Evolutionary conservation across 2,797 vertebrate species (phyloP).

Genomic region (Scyliorhinus canicula): DNA sequence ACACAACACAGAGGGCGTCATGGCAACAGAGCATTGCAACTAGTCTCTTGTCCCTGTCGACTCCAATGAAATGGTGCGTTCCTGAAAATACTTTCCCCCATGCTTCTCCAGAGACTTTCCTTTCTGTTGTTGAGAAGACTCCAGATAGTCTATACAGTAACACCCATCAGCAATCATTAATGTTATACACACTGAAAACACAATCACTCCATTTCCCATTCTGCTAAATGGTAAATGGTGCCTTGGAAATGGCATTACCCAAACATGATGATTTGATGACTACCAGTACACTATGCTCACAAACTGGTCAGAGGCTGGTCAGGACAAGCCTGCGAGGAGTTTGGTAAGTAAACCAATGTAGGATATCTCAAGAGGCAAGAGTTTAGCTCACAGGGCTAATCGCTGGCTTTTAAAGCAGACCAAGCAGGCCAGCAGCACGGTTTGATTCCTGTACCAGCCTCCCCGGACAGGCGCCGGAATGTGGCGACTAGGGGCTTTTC

Average conservation of each 20-base stretch:
- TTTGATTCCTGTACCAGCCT: too few species aligned
- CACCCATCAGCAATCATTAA: neutral
- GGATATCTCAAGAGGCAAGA: too few species aligned
- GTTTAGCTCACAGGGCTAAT: too few species aligned
- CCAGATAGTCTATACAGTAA: neutral
- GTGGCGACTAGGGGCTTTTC: too few species aligned
- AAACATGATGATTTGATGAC: neutral
- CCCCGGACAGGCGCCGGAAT: too few species aligned
- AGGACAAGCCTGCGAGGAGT: neutral
- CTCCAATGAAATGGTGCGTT: neutral
- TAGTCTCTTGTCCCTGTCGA: neutral
- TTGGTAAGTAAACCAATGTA: neutral
- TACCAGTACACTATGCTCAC: neutral
- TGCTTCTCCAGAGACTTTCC: neutral
- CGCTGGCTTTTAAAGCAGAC: too few species aligned
- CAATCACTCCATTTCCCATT: neutral
- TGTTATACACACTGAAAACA: too few species aligned
- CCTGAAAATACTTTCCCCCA: neutral
- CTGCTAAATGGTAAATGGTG: neutral
- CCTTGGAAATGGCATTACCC: neutral
- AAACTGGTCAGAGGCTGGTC: neutral
- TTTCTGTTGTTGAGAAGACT: neutral
- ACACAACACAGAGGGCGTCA: neutral
- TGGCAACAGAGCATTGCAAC: neutral
- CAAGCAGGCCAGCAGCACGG: too few species aligned